These are phyloP conservation scores for Erebia ligea DNA, from an alignment of 2,888 invertebrate genomes.

Conservation along the genomic window DNA sequence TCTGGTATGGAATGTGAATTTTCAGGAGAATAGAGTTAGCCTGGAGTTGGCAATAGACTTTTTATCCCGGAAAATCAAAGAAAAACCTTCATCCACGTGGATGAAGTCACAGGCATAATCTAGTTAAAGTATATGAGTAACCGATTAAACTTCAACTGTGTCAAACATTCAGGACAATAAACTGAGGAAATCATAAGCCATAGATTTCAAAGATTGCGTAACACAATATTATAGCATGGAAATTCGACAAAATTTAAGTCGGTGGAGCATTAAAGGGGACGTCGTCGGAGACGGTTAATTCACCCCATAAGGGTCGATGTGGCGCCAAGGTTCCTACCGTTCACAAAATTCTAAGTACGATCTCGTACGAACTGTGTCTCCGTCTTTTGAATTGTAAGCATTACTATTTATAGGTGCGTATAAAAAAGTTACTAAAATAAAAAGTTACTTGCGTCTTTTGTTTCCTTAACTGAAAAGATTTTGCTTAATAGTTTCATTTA, in stretches of 20 bases:
- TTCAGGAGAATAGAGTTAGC: too few relatives aligned
- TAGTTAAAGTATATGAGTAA: too few relatives aligned
- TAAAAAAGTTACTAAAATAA: slow-evolving; percentile 5
- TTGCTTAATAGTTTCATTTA: not conserved
- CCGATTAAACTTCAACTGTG: not conserved
- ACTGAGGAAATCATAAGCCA: slow-evolving; percentile 75
- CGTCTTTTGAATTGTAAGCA: slow-evolving; percentile 44
- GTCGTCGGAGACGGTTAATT: slow-evolving; percentile 77
- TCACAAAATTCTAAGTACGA: slow-evolving; percentile 78
- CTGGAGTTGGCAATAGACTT: too few relatives aligned
- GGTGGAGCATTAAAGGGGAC: slow-evolving; percentile 80
- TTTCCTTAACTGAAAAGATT: not conserved
- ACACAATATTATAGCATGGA: slow-evolving; percentile 74
- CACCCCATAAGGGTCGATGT: slow-evolving; percentile 79
- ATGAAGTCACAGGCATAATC: too few relatives aligned
- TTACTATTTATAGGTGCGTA: slow-evolving; percentile 18
- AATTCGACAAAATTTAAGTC: slow-evolving; percentile 82
- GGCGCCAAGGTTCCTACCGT: slow-evolving; percentile 80
- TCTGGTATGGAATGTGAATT: too few relatives aligned
- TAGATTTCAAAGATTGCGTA: slow-evolving; percentile 68
- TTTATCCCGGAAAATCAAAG: too few relatives aligned
- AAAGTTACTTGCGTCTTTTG: not conserved
- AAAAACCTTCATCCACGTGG: too few relatives aligned
- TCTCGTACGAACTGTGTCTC: slow-evolving; percentile 46
- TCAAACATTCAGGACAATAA: slow-evolving; percentile 56